These are phyloP conservation scores for Bambusicola thoracicus DNA, from an alignment of 2,113 vertebrate genomes.

Conservation along the genomic window DNA sequence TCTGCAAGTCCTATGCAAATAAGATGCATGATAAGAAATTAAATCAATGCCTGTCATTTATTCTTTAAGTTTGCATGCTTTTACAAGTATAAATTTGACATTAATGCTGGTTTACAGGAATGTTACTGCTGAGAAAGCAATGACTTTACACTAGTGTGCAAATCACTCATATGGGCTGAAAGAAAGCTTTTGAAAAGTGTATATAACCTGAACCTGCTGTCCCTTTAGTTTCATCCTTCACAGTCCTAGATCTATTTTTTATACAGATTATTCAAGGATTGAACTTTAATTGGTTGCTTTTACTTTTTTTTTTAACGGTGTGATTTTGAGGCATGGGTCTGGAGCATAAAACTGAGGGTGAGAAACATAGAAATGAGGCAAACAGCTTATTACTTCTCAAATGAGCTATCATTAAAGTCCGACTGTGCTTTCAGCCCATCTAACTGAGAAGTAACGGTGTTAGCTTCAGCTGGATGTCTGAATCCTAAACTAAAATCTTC, in stretches of 20 bases:
- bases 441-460: neutral
- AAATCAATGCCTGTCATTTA: slow-evolving; percentile 44
- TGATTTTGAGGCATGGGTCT: neutral
- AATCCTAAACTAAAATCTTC: neutral
- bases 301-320: neutral
- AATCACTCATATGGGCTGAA: neutral
- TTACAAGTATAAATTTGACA: slow-evolving; percentile 16
- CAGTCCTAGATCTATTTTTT: neutral
- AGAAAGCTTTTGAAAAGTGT: neutral
- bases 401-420: neutral
- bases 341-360: neutral
- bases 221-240: neutral
- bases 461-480: neutral
- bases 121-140: slow-evolving; percentile 39
- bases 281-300: neutral
- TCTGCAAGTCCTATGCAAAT: slow-evolving; percentile 43
- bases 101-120: slow-evolving; percentile 27
- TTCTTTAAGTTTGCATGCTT: slow-evolving; percentile 11
- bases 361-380: neutral
- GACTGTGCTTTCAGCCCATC: neutral
- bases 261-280: neutral
- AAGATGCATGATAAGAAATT: slow-evolving; percentile 25
- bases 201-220: neutral
- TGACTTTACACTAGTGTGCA: neutral
- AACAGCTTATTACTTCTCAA: neutral